Conservation (phyloP, 2,797 vertebrate genomes). For the Nyctibius grandis region DNA sequence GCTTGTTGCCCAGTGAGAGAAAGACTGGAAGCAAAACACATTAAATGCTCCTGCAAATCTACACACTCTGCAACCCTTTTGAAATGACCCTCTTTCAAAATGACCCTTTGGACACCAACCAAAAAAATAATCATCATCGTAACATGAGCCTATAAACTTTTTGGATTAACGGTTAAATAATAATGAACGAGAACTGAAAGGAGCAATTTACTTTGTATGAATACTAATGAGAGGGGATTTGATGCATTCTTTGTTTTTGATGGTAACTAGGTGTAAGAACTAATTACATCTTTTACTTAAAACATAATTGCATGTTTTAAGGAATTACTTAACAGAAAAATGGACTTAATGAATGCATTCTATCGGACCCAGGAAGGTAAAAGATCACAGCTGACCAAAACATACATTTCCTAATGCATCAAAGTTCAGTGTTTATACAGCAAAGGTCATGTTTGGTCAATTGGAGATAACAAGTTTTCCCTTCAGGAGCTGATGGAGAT, state of each 20-base stretch:
- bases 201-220: background rate
- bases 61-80: background rate
- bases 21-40: slow-evolving; percentile 41
- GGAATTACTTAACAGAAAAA: background rate
- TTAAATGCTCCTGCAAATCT: slow-evolving; percentile 33
- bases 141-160: slow-evolving; percentile 9
- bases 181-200: background rate
- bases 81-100: slow-evolving; percentile 20
- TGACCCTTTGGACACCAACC: slow-evolving; percentile 34
- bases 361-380: background rate
- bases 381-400: slow-evolving; percentile 29
- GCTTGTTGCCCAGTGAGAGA: slow-evolving; percentile 14
- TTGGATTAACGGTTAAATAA: slow-evolving; percentile 26
- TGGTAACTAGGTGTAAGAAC: background rate
- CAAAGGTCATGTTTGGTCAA: background rate
- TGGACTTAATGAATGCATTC: background rate
- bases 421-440: background rate
- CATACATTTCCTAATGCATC: background rate
- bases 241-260: background rate
- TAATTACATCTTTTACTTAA: slow-evolving; percentile 33
- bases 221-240: background rate
- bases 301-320: slow-evolving; percentile 24
- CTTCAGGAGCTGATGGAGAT: background rate
- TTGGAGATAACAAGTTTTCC: background rate
- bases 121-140: background rate